Evolutionary conservation across 1,140 invertebrate species (phyloP).

Genomic region (Anadara kagoshimensis): DNA sequence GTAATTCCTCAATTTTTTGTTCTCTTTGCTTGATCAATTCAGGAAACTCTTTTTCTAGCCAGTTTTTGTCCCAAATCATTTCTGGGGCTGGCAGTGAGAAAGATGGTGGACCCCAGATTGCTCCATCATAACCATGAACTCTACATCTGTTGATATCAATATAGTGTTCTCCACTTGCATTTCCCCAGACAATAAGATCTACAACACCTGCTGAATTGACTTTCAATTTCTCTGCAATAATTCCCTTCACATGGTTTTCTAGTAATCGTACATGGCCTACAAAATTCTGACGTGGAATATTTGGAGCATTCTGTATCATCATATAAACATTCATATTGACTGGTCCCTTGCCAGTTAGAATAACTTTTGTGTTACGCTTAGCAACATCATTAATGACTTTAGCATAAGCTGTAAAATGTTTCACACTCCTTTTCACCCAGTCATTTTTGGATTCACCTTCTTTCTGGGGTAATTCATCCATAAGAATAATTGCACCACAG

Average conservation of each 20-base stretch:
- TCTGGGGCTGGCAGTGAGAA: constrained; percentile 64
- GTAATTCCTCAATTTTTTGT: constrained; percentile 33
- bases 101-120: constrained; percentile 69
- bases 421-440: constrained; percentile 63
- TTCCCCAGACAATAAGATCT: constrained; percentile 71
- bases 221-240: constrained; percentile 63
- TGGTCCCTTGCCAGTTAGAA: constrained; percentile 66
- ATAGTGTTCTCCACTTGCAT: constrained; percentile 60
- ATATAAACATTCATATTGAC: constrained; percentile 67
- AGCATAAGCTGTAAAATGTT: constrained; percentile 62
- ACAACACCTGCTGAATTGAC: constrained; percentile 68
- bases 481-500: constrained; percentile 63
- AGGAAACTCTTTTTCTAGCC: constrained; percentile 66
- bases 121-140: constrained; percentile 69
- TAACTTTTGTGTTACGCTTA: constrained; percentile 58
- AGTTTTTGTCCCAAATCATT: constrained; percentile 68
- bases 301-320: constrained; percentile 63
- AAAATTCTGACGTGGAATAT: constrained; percentile 66
- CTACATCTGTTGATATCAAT: constrained; percentile 60
- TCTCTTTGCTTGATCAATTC: constrained; percentile 51
- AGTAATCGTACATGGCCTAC: constrained; percentile 61
- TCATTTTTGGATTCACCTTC: constrained; percentile 51
- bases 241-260: constrained; percentile 69
- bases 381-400: constrained; percentile 62
- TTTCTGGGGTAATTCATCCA: constrained; percentile 61